Evolutionary conservation across 2,888 invertebrate genomes (phyloP).

Genomic region (Ephialtes manifestator): DNA sequence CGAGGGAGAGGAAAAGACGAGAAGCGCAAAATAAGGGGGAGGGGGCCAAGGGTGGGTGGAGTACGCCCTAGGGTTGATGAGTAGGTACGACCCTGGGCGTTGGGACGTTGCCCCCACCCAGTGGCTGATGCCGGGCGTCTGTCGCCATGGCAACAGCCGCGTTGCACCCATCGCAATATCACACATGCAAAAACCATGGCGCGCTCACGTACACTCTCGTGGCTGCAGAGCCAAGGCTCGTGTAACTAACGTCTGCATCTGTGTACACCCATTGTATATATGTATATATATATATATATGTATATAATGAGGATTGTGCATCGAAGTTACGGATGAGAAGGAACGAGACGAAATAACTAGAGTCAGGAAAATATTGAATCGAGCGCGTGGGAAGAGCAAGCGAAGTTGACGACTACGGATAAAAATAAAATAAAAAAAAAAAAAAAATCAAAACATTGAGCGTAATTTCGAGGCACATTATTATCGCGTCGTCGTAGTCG

Average conservation of each 20-base stretch:
- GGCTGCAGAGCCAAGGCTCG: background rate
- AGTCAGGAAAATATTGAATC: conserved; percentile 6
- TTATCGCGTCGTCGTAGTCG: background rate
- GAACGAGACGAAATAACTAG: conserved; percentile 28
- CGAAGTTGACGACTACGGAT: background rate
- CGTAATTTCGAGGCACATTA: background rate
- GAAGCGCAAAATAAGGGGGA: background rate
- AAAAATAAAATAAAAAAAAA: background rate
- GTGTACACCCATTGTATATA: conserved; percentile 7
- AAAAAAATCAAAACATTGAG: conserved; percentile 21
- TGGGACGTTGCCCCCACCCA: conserved; percentile 86
- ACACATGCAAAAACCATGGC: conserved; percentile 70
- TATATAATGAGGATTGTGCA: background rate
- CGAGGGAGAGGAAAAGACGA: conserved; percentile 8
- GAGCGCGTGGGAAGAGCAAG: background rate
- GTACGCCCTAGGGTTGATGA: conserved; percentile 72
- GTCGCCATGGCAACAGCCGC: conserved; percentile 87
- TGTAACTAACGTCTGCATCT: background rate
- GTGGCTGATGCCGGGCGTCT: conserved; percentile 85
- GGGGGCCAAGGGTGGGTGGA: conserved; percentile 49
- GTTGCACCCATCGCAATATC: conserved; percentile 83
- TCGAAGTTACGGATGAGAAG: conserved; percentile 17
- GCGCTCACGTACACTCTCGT: conserved; percentile 36
- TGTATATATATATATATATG: background rate
- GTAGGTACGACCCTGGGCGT: conserved; percentile 84